Evolutionary conservation across 2,888 invertebrate genomes (phyloP).

Genomic region (Dryococelus australis): DNA sequence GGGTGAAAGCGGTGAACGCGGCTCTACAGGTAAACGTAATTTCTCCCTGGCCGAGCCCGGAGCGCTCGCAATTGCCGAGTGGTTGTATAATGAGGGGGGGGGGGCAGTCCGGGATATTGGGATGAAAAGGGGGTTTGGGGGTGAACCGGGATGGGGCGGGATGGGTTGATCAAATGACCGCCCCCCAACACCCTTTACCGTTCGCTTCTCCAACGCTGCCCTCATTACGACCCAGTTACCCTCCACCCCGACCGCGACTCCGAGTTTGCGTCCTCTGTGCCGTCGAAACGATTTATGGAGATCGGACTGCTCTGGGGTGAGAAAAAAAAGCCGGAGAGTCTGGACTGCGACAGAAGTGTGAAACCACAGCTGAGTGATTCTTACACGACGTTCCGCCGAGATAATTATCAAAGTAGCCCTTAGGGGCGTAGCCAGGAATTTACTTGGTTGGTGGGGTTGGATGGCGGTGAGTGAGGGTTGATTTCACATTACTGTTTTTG

Average conservation of each 20-base stretch:
- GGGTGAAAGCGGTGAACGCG: not conserved
- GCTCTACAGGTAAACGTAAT: slow-evolving; percentile 16
- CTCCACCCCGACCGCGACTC: not conserved
- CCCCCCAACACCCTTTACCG: not conserved
- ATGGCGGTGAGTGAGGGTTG: too few species aligned
- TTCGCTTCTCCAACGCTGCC: not conserved
- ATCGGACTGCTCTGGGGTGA: not conserved
- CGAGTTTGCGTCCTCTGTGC: not conserved
- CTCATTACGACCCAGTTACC: slow-evolving; percentile 1
- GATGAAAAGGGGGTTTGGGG: not conserved
- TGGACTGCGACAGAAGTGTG: not conserved
- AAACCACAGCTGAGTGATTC: not conserved
- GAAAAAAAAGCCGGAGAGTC: not conserved
- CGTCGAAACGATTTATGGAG: not conserved
- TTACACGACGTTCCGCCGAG: too few species aligned
- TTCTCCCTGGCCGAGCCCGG: not conserved
- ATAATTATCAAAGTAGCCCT: too few species aligned
- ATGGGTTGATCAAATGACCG: slow-evolving; percentile 3
- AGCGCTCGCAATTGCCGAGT: not conserved
- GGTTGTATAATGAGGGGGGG: not conserved
- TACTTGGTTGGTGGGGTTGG: too few species aligned
- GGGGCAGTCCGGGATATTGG: not conserved
- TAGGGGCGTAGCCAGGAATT: too few species aligned
- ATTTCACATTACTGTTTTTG: too few species aligned
- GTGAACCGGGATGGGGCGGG: not conserved